These are phyloP conservation scores for Hypercompe scribonia DNA, from an alignment of 2,888 invertebrate genomes.

Conservation along the genomic window DNA sequence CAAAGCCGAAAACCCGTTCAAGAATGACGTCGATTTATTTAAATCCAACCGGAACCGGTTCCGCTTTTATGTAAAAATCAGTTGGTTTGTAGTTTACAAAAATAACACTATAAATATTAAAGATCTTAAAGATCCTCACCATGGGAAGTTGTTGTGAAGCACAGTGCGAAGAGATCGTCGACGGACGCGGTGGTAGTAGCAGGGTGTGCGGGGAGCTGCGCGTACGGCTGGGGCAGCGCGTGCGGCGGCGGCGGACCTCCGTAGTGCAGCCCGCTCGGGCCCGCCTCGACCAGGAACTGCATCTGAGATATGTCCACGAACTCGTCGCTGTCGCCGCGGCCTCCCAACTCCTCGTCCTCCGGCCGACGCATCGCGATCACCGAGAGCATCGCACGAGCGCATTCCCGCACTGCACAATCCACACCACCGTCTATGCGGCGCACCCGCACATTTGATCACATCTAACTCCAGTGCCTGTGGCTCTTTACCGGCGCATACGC, in stretches of 20 bases:
- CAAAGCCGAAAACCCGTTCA: slow-evolving; percentile 41
- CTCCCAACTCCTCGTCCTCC: slow-evolving; percentile 88
- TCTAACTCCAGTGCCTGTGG: slow-evolving; percentile 50
- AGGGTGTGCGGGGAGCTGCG: slow-evolving; percentile 71
- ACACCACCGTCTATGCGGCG: slow-evolving; percentile 66
- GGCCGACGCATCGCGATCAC: slow-evolving; percentile 92
- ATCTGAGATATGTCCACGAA: slow-evolving; percentile 95
- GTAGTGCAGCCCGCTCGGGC: slow-evolving; percentile 83
- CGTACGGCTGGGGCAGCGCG: slow-evolving; percentile 79
- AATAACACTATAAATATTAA: slow-evolving; percentile 21
- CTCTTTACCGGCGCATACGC: slow-evolving; percentile 57
- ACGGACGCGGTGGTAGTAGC: slow-evolving; percentile 87
- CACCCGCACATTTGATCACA: slow-evolving; percentile 59
- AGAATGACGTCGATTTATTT: slow-evolving; percentile 40
- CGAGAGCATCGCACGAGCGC: slow-evolving; percentile 85
- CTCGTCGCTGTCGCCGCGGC: slow-evolving; percentile 88
- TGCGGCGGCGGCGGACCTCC: slow-evolving; percentile 81
- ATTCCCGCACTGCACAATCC: slow-evolving; percentile 77
- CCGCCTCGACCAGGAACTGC: slow-evolving; percentile 90
- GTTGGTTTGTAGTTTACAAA: slow-evolving; percentile 10
- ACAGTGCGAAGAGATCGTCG: slow-evolving; percentile 91
- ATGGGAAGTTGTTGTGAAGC: slow-evolving; percentile 89
- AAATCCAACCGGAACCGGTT: slow-evolving; percentile 50
- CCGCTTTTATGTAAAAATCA: slow-evolving; percentile 28
- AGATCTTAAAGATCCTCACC: slow-evolving; percentile 78